Evolutionary conservation across 2,113 vertebrate species (phyloP), one percentile per base, ranked within the genome.

Genomic region (Varanus komodoensis): DNA sequence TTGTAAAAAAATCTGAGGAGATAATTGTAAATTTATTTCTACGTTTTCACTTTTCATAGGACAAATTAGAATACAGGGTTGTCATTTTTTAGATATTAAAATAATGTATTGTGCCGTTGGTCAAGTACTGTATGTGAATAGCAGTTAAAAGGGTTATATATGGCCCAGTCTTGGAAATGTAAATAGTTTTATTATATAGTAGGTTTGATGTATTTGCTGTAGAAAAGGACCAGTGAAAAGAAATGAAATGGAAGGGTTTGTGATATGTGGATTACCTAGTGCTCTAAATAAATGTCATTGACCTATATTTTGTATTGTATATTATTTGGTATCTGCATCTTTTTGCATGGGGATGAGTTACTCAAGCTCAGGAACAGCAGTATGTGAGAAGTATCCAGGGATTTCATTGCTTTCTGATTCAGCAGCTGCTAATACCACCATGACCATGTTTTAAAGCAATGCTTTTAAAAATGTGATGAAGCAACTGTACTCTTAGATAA

Each of bases 131-230:
- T 98, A 97, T 97, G 97, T 98, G 97, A 97, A 97, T 97, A 97
- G 96, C 94, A 95, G 96, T 96, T 87, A 92, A 93, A 91, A 89
- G 95, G 95, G 96, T 93, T 96, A 94, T 95, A 94, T 95, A 94
- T 95, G 91, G 94, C 95, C 94, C 48, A 0, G 15, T 93, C 95
- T 95, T 96, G 96, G 94, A 97, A 97, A 94, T 96, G 98, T 98
- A 98, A 97, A 98, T 98, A 98, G 93, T 98, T 97, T 97, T 98
- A 97, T 97, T 97, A 97, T 97, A 97, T 95, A 96, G 95, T 97
- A 97, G 96, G 96, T 93, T 92, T 95, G 96, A 97, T 97, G 97
- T 98, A 98, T 97, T 97, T 98, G 97, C 97, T 98, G 97, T 97
- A 98, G 98, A 98, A 97, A 97, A 94, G 97, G 97, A 98, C 97